Base-by-base conservation (phyloP, 2,113 vertebrate genomes). In the Spermophilus dauricus region DNA sequence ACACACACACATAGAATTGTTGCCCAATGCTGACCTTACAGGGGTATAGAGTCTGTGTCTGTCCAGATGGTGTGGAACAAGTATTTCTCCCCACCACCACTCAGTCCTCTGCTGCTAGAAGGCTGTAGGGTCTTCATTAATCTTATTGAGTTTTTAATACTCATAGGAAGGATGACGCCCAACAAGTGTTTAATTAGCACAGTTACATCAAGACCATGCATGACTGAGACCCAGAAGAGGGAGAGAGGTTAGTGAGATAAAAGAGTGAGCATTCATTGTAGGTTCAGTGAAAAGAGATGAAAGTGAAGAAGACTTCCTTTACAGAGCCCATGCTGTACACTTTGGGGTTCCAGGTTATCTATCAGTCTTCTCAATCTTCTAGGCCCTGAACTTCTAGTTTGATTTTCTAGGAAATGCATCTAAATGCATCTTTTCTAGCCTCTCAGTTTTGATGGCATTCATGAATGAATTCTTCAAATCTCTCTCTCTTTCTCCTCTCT, bases 291-390 rank as follows among this genome's bases (percentile, higher is more conserved):
- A 58, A 4, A 39, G 17, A 45, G 77, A 42, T 16, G 3, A 10
- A 4, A 53, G 56, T 51, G 32, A 24, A 13, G 32, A 24, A 13
- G 16, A 16, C 26, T 70, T 87, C 34, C 28, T 28, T 37, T 34
- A 61, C 13, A 34, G 86, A 73, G 10, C 1, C 18, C 37, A 53
- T 0, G 1, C 12, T 37, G 0, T 2, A 61, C 45, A 3, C 34
- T 51, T 0, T 12, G 42, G 48, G 42, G 30, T 8, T 53, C 34
- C 42, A 61, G 2, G 1, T 84, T 72, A 45, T 32, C 45, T 86
- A 32, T 69, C 42, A 80, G 22, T 80, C n/a, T 45, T 45, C 56
- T 76, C 10, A 39, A 18, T 80, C 56, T 56, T 61, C 63, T 48
- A 51, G 37, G 51, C 16, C 30, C 65, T 48, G 53, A 91, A 77